Base-by-base conservation (phyloP, 2,888 invertebrate species). In the Aplocera efformata region DNA sequence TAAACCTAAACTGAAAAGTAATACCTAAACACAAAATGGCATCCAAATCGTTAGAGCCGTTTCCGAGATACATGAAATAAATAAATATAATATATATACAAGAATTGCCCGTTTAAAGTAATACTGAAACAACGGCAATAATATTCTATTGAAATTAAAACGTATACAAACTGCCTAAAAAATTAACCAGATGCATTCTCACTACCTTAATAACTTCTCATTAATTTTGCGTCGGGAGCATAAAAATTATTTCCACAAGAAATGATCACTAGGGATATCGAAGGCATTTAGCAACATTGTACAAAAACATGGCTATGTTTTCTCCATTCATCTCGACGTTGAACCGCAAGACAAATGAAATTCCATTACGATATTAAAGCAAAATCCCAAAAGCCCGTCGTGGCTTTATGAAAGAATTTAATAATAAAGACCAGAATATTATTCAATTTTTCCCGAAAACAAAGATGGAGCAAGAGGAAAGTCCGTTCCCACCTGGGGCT, bases 341-440 rank as follows among this genome's bases (percentile, higher is more conserved):
- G 51, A 68, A 72, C 67, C 69, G 50, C 67, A 71, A 78, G 70
- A 79, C 72, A 79, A 79, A 82, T 80, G 71, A 79, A 80, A 82
- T 82, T 79, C 76, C 73, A 79, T 80, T 79, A 79, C 66, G 71
- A 75, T 81, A 83, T 80, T 81, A 79, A 81, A 81, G 70, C 66
- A 77, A 55, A 81, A 79, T 76, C 79, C 76, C 75, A 58, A 73
- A 80, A 84, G 76, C 76, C 71, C 60, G 63, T 66, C 67, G 71
- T 72, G 73, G 78, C 75, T 79, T 83, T 78, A 81, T 79, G 73
- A 81, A 80, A 77, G 75, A 83, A 82, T 82, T 82, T 84, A 78
- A 79, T 83, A 79, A 80, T 80, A 81, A 79, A 78, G 78, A 77
- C 69, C 70, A 75, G 76, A 76, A 81, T 80, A 81, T 80, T 83